Evolutionary conservation across 2,113 vertebrate species (phyloP).

Genomic region (Antennarius striatus): DNA sequence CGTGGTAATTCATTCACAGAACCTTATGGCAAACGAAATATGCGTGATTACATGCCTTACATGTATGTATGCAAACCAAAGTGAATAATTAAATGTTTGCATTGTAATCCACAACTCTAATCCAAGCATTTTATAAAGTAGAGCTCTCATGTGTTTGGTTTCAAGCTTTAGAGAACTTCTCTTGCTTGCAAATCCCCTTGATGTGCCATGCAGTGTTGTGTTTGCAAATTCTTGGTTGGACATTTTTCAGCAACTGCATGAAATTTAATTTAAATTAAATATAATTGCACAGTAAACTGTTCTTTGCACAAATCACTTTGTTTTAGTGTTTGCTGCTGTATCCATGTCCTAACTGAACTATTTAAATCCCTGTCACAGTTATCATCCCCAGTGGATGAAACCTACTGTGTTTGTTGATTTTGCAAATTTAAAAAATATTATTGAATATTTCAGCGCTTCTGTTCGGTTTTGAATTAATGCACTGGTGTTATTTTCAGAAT

Average conservation of each 20-base stretch:
- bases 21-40: slow-evolving; percentile 44
- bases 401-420: neutral
- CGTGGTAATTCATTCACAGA: slow-evolving; percentile 18
- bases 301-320: neutral
- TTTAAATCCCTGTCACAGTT: neutral
- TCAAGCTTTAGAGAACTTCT: slow-evolving; percentile 17
- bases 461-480: too few relatives aligned
- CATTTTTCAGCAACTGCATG: too few relatives aligned
- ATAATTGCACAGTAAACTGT: too few relatives aligned
- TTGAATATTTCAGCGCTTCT: too few relatives aligned
- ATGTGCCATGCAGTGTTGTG: neutral
- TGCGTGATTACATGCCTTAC: slow-evolving; percentile 10
- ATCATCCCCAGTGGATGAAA: neutral
- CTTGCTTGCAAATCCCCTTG: slow-evolving; percentile 3
- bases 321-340: neutral
- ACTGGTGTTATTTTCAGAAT: too few relatives aligned
- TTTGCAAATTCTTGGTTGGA: too few relatives aligned
- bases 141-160: slow-evolving; percentile 13
- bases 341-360: neutral
- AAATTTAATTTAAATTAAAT: too few relatives aligned
- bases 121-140: slow-evolving; percentile 19
- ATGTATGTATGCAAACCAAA: slow-evolving; percentile 28
- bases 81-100: slow-evolving; percentile 43
- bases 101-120: slow-evolving; percentile 27
- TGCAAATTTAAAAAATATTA: too few relatives aligned